Evolutionary conservation across 2,113 vertebrate genomes (phyloP).

Genomic region (Peromyscus californicus): DNA sequence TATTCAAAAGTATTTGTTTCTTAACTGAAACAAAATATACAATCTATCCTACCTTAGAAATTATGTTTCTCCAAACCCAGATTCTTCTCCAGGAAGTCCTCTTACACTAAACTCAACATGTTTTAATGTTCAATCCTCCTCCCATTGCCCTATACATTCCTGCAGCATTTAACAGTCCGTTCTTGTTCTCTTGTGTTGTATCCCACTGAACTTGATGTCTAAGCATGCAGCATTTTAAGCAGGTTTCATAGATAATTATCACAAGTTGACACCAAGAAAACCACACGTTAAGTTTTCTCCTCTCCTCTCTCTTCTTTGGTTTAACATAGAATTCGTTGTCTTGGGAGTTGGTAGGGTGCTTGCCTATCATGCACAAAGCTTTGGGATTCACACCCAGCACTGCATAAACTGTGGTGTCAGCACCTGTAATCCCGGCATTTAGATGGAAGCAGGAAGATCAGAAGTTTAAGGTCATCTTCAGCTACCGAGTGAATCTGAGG

Average conservation of each 20-base stretch:
- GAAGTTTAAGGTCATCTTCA: not conserved
- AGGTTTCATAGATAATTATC: slow-evolving; percentile 33
- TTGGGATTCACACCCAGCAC: not conserved
- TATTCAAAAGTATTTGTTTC: not conserved
- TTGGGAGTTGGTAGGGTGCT: not conserved
- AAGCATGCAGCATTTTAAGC: slow-evolving; percentile 1
- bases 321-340: not conserved
- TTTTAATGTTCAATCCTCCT: not conserved
- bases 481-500: not conserved
- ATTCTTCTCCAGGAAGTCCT: not conserved
- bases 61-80: not conserved
- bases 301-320: not conserved
- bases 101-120: not conserved
- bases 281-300: not conserved
- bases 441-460: not conserved
- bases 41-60: not conserved
- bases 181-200: not conserved
- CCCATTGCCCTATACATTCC: not conserved
- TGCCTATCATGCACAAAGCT: not conserved
- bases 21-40: slow-evolving; percentile 36
- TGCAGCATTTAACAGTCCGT: not conserved
- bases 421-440: not conserved
- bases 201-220: not conserved
- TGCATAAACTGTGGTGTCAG: accelerated
- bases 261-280: slow-evolving; percentile 54